Evolutionary conservation across 2,797 vertebrate genomes (phyloP).

Genomic region (Chaetophractus vellerosus): DNA sequence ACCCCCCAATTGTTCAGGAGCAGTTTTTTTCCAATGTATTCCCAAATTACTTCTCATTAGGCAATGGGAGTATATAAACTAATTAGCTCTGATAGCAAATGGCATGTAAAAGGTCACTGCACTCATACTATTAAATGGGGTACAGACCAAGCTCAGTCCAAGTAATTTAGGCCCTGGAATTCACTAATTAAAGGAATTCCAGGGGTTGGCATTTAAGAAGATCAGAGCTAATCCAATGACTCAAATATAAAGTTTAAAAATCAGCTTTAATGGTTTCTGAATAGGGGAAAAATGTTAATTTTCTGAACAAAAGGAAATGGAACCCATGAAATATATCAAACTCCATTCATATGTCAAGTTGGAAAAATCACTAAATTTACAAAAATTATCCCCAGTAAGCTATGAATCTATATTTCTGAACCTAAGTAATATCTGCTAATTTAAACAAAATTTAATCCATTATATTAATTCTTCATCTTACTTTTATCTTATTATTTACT

Average conservation of each 20-base stretch:
- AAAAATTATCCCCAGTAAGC: background rate
- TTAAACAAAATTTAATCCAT: background rate
- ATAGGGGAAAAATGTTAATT: background rate
- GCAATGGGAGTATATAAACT: background rate
- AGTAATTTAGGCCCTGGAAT: background rate
- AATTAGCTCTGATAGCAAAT: background rate
- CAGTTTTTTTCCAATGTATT: background rate
- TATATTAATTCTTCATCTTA: background rate
- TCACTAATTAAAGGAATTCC: background rate
- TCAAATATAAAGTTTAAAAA: slow-evolving; percentile 17
- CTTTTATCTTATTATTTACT: background rate
- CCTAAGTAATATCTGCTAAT: slow-evolving; percentile 1
- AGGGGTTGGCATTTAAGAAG: background rate
- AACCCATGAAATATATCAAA: slow-evolving; percentile 9
- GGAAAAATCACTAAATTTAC: background rate
- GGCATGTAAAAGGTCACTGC: background rate
- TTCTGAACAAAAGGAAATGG: slow-evolving; percentile 30
- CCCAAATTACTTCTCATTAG: background rate
- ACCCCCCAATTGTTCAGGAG: background rate
- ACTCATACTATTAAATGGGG: background rate
- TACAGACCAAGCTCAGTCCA: background rate
- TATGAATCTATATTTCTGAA: background rate
- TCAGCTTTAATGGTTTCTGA: slow-evolving; percentile 30
- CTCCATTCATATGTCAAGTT: background rate
- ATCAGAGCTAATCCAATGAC: background rate